A percentile compares a stretch with the other conserved stretches of the same genome.
Conservation (phyloP, 2,888 invertebrate genomes). For the Pristionchus exspectatus region DNA sequence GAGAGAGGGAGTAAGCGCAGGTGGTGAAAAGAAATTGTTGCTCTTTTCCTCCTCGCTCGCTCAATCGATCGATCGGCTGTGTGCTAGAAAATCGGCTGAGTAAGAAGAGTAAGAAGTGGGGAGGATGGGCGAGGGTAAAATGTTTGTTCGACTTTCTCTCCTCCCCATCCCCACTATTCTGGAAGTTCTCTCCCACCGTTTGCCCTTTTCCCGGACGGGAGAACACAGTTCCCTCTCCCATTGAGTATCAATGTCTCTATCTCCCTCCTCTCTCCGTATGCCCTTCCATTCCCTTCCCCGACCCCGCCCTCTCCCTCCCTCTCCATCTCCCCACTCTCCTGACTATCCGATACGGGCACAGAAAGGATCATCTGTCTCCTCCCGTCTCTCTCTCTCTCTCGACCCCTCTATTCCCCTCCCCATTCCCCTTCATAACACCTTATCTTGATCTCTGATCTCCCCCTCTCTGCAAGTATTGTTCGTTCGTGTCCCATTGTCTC, state of each 20-base stretch:
- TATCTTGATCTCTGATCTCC: conserved; percentile 6
- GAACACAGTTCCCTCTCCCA: background rate
- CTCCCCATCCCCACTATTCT: background rate
- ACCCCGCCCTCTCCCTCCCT: conserved; percentile 11
- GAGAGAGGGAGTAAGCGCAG: conserved; percentile 33
- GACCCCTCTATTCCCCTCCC: conserved; percentile 52
- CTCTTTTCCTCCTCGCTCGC: background rate
- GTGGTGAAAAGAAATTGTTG: background rate
- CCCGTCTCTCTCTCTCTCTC: conserved; percentile 45
- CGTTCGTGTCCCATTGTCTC: conserved; percentile 53
- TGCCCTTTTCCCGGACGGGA: background rate
- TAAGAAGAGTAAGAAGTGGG: conserved; percentile 21
- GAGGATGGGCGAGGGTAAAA: background rate
- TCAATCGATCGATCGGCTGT: conserved; percentile 42
- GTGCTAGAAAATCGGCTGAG: background rate
- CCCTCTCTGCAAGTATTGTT: conserved; percentile 19
- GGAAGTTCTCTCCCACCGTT: conserved; percentile 7
- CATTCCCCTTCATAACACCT: background rate
- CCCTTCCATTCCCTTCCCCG: conserved; percentile 3
- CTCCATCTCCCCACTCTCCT: background rate
- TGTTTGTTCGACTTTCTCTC: conserved; percentile 18
- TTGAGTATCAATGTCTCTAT: conserved; percentile 5
- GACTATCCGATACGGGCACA: conserved; percentile 16
- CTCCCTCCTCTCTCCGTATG: conserved; percentile 29
- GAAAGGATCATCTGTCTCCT: conserved; percentile 26